phyloP scores from a whole-genome alignment of 2,113 vertebrate genomes.

The Sebastes schlegelii region DNA sequence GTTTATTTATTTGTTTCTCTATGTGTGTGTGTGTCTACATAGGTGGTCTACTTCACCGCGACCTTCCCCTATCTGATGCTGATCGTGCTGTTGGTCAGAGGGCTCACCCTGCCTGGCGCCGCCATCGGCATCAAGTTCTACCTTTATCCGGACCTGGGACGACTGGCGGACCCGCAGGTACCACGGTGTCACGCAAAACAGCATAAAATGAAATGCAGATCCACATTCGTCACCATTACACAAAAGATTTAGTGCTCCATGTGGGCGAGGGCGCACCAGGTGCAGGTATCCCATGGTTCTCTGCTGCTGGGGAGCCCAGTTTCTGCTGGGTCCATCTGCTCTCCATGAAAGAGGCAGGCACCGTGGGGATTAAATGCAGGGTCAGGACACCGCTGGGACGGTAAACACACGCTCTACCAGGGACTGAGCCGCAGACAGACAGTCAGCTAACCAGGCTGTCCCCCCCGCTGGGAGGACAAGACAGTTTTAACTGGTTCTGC shows the following conservation, averaged over 20 bases:
- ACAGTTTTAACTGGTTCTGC: not conserved
- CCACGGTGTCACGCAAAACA: not conserved
- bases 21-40: constrained; percentile 13
- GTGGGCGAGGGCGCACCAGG: constrained; percentile 33
- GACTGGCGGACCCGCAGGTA: constrained; percentile 92
- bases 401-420: constrained; percentile 55
- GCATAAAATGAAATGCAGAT: not conserved
- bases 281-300: constrained; percentile 62
- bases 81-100: constrained; percentile 90
- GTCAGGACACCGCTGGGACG: constrained; percentile 54
- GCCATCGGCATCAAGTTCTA: constrained; percentile 92
- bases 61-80: constrained; percentile 96
- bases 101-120: constrained; percentile 91
- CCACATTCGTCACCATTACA: not conserved
- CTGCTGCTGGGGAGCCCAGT: constrained; percentile 47
- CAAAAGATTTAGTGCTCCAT: not conserved
- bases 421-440: not conserved
- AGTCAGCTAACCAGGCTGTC: constrained; percentile 4
- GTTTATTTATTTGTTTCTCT: constrained; percentile 4
- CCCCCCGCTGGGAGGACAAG: not conserved
- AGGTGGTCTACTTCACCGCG: constrained; percentile 96
- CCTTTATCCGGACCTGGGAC: constrained; percentile 91
- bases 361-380: constrained; percentile 20
- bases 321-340: constrained; percentile 77
- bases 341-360: constrained; percentile 48